Evolutionary conservation across 2,113 vertebrate species (phyloP).

Genomic region (Telmatochromis sp.): DNA sequence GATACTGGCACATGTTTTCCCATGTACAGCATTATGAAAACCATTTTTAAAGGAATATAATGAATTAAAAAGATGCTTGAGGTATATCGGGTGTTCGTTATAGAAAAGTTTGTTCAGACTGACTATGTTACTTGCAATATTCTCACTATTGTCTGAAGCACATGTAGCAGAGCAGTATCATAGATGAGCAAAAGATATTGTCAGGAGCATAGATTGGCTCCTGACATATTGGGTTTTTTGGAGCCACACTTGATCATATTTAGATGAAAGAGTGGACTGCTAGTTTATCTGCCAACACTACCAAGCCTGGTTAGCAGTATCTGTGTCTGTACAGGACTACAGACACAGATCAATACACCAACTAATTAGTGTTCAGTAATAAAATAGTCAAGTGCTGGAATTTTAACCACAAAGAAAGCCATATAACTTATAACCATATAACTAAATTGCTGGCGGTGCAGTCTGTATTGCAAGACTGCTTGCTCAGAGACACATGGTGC

Average conservation of each 20-base stretch:
- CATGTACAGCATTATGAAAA: background rate
- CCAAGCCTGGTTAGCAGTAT: background rate
- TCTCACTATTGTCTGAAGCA: background rate
- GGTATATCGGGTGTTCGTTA: background rate
- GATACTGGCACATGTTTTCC: background rate
- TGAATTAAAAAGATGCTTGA: background rate
- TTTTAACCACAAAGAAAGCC: background rate
- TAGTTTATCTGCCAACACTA: background rate
- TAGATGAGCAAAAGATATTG: background rate
- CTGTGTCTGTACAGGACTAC: background rate
- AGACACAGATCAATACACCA: background rate
- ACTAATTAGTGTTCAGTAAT: background rate
- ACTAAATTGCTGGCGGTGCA: background rate
- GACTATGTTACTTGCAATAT: background rate
- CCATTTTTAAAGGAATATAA: background rate
- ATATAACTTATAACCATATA: background rate
- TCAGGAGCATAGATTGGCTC: too few relatives aligned
- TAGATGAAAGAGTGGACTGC: background rate
- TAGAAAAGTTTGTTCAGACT: background rate
- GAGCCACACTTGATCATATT: background rate
- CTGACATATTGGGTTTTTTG: background rate
- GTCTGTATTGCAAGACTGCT: background rate
- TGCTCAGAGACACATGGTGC: background rate
- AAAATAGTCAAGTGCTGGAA: background rate
- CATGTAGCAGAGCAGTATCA: background rate